Conservation (phyloP, 2,113 vertebrate species). For the Caloenas nicobarica region DNA sequence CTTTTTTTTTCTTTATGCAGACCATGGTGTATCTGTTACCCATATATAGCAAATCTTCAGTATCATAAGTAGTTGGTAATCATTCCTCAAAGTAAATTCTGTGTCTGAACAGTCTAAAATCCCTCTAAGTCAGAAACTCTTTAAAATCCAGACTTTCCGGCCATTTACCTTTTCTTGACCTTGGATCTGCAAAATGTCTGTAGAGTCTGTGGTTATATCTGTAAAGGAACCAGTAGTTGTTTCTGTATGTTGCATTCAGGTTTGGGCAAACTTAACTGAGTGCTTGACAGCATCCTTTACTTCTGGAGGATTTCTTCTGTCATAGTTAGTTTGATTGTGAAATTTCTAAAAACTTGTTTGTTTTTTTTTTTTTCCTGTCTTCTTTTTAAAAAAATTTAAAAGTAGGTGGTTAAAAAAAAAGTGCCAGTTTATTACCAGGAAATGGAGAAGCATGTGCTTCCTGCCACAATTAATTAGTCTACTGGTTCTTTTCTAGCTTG, state of each 20-base stretch:
- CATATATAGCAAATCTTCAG: not conserved
- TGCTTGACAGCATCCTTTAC: not conserved
- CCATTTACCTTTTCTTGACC: not conserved
- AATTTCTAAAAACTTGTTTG: not conserved
- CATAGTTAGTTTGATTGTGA: not conserved
- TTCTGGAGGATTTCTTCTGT: not conserved
- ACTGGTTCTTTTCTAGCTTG: not conserved
- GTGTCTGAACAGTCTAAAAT: not conserved
- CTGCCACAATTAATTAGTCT: constrained; percentile 48
- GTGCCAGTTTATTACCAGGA: constrained; percentile 17
- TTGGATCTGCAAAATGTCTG: not conserved
- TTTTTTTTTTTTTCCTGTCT: not conserved
- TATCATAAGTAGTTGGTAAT: not conserved
- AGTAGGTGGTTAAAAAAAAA: not conserved
- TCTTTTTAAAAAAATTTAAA: not conserved
- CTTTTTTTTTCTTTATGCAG: not conserved
- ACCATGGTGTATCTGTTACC: not conserved
- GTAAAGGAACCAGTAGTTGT: not conserved
- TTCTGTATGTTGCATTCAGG: not conserved
- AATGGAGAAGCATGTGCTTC: constrained; percentile 48
- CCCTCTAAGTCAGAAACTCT: not conserved
- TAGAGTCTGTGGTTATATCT: not conserved
- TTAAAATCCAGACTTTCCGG: not conserved
- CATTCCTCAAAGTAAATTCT: not conserved
- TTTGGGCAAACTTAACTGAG: not conserved